phyloP scores from a whole-genome alignment of 2,888 invertebrate genomes.

The Torymus auratus region DNA sequence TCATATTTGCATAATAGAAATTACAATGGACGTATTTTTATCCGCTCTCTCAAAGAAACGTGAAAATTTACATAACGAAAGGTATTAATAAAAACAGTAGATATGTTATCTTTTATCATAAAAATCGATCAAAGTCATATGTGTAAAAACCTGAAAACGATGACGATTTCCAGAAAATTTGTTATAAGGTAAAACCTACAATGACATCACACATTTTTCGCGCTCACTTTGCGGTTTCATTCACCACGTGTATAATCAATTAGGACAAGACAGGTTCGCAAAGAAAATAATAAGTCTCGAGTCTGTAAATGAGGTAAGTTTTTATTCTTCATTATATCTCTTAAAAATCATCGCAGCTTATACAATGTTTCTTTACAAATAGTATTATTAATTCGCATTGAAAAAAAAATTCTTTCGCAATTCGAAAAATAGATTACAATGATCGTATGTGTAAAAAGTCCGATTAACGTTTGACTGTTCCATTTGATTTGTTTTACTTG shows the following conservation, averaged over 20 bases:
- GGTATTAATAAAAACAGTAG: not conserved
- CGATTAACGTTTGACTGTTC: slow-evolving; percentile 4
- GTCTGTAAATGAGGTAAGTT: slow-evolving; percentile 46
- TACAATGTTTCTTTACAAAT: slow-evolving; percentile 16
- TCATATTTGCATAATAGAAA: not conserved
- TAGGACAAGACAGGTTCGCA: no score
- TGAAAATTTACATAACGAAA: slow-evolving; percentile 13
- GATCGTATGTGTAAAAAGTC: not conserved
- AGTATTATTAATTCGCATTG: not conserved
- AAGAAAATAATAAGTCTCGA: not conserved
- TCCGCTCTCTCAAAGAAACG: not conserved
- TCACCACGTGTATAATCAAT: no score
- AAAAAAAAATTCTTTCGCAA: slow-evolving; percentile 26
- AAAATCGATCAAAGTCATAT: not conserved
- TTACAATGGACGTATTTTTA: not conserved
- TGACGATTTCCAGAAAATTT: no score
- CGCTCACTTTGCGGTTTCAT: not conserved
- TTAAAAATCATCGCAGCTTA: slow-evolving; percentile 27
- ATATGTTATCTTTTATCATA: slow-evolving; percentile 1
- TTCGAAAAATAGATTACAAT: slow-evolving; percentile 38
- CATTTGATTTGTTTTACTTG: slow-evolving; percentile 38
- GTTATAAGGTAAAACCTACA: no score
- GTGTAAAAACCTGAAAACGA: no score
- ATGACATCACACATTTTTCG: no score
- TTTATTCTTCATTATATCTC: slow-evolving; percentile 44